Conservation (phyloP, 1,140 invertebrate species). For the Ruditapes philippinarum region DNA sequence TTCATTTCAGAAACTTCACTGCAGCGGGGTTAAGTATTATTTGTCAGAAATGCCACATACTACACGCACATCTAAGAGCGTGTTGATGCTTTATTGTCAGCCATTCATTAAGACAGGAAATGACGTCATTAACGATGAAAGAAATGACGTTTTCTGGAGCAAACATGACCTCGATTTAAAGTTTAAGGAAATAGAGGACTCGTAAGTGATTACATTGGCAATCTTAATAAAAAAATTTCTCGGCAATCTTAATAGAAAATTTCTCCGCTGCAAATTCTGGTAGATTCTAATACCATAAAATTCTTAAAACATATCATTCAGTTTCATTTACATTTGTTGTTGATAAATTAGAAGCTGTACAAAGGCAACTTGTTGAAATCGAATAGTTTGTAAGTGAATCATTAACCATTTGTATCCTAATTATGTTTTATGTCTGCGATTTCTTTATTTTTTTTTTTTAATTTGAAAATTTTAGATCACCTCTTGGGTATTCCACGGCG, state of each 20-base stretch:
- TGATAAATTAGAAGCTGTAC: too few relatives aligned
- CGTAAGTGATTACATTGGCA: constrained; percentile 72
- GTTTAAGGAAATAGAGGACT: constrained; percentile 78
- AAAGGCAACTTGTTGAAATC: too few relatives aligned
- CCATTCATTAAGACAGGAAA: constrained; percentile 77
- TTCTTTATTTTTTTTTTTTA: too few relatives aligned
- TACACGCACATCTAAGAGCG: constrained; percentile 58
- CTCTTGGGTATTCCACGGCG: constrained; percentile 70
- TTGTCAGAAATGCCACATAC: constrained; percentile 63
- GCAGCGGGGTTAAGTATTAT: constrained; percentile 70
- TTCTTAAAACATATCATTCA: too few relatives aligned
- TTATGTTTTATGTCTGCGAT: too few relatives aligned
- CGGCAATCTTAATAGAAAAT: too few relatives aligned
- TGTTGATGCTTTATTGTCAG: constrained; percentile 76
- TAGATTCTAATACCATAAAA: too few relatives aligned
- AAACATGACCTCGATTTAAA: constrained; percentile 81
- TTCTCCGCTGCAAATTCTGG: too few relatives aligned
- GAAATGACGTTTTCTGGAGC: constrained; percentile 80
- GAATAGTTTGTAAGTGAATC: too few relatives aligned
- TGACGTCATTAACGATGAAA: constrained; percentile 70
- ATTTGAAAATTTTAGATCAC: constrained; percentile 52
- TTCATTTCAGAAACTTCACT: constrained; percentile 80
- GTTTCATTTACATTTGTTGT: too few relatives aligned
- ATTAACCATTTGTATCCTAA: too few relatives aligned
- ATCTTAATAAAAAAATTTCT: too few relatives aligned